Percentiles rank a stretch among this genome's conserved stretches.
These are phyloP conservation scores for Tinamus guttatus DNA, from an alignment of 2,113 vertebrate species.

Conservation along the genomic window DNA sequence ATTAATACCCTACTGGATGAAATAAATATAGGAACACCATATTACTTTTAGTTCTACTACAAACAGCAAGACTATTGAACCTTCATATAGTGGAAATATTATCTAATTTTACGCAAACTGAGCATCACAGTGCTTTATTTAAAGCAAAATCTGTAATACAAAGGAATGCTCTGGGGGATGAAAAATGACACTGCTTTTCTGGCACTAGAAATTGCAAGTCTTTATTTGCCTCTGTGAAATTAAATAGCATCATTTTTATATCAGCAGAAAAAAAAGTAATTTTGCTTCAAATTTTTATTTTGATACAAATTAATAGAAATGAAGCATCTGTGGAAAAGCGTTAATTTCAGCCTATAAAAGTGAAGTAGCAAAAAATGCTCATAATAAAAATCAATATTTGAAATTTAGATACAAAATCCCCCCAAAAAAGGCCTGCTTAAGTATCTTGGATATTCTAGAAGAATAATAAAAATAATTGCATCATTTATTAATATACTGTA, in stretches of 20 bases:
- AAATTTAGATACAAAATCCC: neutral
- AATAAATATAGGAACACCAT: neutral
- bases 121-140: neutral
- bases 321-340: neutral
- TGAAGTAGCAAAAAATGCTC: neutral
- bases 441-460: neutral
- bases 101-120: neutral
- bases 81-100: neutral
- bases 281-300: neutral
- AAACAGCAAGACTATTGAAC: neutral
- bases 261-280: neutral
- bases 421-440: neutral
- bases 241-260: neutral
- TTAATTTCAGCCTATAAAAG: neutral
- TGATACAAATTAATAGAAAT: neutral
- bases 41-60: neutral
- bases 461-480: neutral
- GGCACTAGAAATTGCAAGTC: neutral
- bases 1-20: neutral
- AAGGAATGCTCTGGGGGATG: neutral
- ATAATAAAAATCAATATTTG: neutral
- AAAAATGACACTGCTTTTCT: neutral
- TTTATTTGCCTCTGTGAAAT: neutral
- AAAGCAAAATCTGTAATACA: neutral
- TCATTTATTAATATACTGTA: neutral